Evolutionary conservation across 1,140 invertebrate species (phyloP).

Genomic region (Ceratina calcarata): DNA sequence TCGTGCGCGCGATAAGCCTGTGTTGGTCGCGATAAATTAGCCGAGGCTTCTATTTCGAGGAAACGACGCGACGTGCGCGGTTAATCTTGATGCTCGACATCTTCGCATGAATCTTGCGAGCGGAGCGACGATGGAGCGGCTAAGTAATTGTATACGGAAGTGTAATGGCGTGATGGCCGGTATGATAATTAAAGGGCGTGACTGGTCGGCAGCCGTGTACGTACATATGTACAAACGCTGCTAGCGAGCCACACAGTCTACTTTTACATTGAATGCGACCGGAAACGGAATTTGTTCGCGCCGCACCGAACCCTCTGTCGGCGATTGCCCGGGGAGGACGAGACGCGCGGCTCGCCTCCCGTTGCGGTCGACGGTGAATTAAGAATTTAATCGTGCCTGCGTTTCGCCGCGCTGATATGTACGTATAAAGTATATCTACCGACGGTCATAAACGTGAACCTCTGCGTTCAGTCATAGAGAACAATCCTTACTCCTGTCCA

Average conservation of each 20-base stretch:
- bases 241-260: neutral
- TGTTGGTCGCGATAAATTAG: slow-evolving; percentile 35
- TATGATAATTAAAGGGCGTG: slow-evolving; percentile 64
- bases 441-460: too few relatives aligned
- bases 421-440: too few relatives aligned
- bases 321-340: neutral
- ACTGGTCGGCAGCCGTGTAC: slow-evolving; percentile 26
- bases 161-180: slow-evolving; percentile 54
- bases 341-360: neutral
- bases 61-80: slow-evolving; percentile 31
- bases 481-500: too few relatives aligned
- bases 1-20: neutral
- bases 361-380: neutral
- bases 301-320: neutral
- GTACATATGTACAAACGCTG: slow-evolving; percentile 5
- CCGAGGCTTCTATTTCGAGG: slow-evolving; percentile 51
- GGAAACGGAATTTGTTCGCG: slow-evolving; percentile 33
- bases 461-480: too few relatives aligned
- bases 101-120: slow-evolving; percentile 47
- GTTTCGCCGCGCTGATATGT: slow-evolving; percentile 1
- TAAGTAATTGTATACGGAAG: slow-evolving; percentile 65
- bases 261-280: slow-evolving; percentile 8
- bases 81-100: slow-evolving; percentile 51
- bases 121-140: slow-evolving; percentile 32
- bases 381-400: neutral